A percentile compares a stretch with the other conserved stretches of the same genome.
Conservation (phyloP, 2,113 vertebrate genomes). For the Toxotes chatareus region DNA sequence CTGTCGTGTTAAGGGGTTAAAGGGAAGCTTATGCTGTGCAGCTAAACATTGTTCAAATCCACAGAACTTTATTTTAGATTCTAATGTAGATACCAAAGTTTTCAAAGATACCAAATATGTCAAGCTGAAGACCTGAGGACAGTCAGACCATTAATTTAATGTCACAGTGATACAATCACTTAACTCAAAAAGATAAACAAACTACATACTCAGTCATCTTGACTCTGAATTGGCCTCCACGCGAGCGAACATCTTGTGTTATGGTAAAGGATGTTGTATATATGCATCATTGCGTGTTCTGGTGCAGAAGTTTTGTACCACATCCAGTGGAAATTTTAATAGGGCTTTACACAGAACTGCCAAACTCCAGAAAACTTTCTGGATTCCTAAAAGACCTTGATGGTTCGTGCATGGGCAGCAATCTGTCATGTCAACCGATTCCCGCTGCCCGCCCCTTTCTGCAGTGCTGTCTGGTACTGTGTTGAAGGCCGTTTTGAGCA, state of each 20-base stretch:
- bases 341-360: conserved; percentile 30
- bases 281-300: conserved; percentile 1
- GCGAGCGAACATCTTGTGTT: not conserved
- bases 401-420: conserved; percentile 58
- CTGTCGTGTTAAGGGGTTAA: not conserved
- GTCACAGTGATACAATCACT: too few relatives aligned
- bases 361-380: conserved; percentile 52
- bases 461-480: conserved; percentile 20
- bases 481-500: conserved; percentile 40
- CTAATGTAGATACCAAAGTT: too few relatives aligned
- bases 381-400: conserved; percentile 29
- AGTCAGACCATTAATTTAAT: too few relatives aligned
- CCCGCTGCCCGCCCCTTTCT: conserved; percentile 28
- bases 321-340: conserved; percentile 18
- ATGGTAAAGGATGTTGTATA: not conserved
- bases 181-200: not conserved
- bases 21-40: not conserved
- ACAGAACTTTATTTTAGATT: too few relatives aligned
- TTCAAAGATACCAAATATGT: too few relatives aligned
- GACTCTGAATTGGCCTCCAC: not conserved
- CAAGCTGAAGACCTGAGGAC: too few relatives aligned
- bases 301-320: not conserved
- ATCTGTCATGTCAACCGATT: conserved; percentile 51
- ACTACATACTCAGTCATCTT: not conserved
- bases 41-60: too few relatives aligned